Base-by-base conservation (phyloP, 2,888 invertebrate species). In the Ochlodes sylvanus region DNA sequence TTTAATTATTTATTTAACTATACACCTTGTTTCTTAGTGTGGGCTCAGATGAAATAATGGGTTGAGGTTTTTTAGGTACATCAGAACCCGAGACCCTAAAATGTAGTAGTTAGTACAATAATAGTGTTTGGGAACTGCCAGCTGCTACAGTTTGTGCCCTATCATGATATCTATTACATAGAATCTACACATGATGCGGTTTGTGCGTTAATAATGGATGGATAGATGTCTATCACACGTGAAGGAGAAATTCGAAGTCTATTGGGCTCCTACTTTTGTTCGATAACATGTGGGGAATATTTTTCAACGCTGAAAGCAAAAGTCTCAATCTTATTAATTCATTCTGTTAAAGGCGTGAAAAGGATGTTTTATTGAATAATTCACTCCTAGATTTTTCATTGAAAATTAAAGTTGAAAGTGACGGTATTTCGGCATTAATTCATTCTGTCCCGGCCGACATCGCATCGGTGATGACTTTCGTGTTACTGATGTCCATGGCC, bases 161-260 rank as follows among this genome's bases (percentile, higher is more conserved):
- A 50, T 50, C 50, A 50, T 50, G 50, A 12, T 50, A 50, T 9
- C 50, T 50, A 50, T 50, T 50, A 19, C 50, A 50, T 50, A 50
- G 50, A 17, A 12, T 50, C 50, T 50, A 50, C 50, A 44, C 44
- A 50, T 47, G 47, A 47, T 50, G 19, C 19, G 19, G 50, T n/a
- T 47, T 7, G 50, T 19, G 10, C 19, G 19, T 50, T 50, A 50
- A 50, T 50, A 50, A 50, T 50, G 19, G 50, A 12, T 50, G 17
- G 50, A 19, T 17, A 12, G 50, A 50, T 17, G 50, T 50, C 19
- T 50, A 15, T 47, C 44, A 6, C 2, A 47, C 9, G 50, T 50
- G 19, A 19, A 50, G 10, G 19, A 50, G 19, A 19, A 50, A 19
- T 50, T 50, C 12, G 19, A 19, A 0, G 19, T 50, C 19, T 38